A percentile compares a stretch with the other conserved stretches of the same genome.
Evolutionary conservation across 2,888 invertebrate genomes (phyloP).

Genomic region (Caenorhabditis angaria): DNA sequence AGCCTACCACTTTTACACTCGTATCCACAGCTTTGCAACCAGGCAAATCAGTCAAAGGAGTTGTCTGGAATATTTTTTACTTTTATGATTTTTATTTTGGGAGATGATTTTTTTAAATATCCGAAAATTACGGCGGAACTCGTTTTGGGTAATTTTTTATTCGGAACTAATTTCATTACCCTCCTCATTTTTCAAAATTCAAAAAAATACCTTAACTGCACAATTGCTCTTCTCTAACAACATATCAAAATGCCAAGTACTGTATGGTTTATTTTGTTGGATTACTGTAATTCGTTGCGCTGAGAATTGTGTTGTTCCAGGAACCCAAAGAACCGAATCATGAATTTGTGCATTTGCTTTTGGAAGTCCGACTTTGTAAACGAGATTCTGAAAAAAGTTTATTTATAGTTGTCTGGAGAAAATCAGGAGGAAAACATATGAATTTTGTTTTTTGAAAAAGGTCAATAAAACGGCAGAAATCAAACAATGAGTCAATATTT

Average conservation of each 20-base stretch:
- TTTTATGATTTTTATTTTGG: too few relatives aligned
- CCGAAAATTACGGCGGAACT: too few relatives aligned
- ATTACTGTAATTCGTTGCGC: conserved; percentile 33
- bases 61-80: conserved; percentile 16
- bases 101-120: too few relatives aligned
- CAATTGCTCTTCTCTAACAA: conserved; percentile 32
- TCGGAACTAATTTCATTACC: too few relatives aligned
- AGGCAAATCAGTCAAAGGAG: conserved; percentile 17
- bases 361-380: conserved; percentile 35
- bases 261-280: conserved; percentile 25
- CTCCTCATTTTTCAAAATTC: too few relatives aligned
- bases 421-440: too few relatives aligned
- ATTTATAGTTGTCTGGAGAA: neutral
- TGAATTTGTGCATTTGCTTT: conserved; percentile 28
- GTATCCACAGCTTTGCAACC: conserved; percentile 25
- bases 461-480: too few relatives aligned
- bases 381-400: conserved; percentile 25
- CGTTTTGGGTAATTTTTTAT: too few relatives aligned
- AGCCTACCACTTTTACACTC: conserved; percentile 20
- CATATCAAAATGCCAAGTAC: conserved; percentile 37
- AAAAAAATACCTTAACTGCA: conserved; percentile 14
- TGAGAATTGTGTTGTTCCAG: conserved; percentile 37
- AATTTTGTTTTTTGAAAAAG: too few relatives aligned
- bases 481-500: too few relatives aligned
- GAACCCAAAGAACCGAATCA: conserved; percentile 30